phyloP scores from a whole-genome alignment of 2,888 invertebrate species.

The Drosophila putrida region DNA sequence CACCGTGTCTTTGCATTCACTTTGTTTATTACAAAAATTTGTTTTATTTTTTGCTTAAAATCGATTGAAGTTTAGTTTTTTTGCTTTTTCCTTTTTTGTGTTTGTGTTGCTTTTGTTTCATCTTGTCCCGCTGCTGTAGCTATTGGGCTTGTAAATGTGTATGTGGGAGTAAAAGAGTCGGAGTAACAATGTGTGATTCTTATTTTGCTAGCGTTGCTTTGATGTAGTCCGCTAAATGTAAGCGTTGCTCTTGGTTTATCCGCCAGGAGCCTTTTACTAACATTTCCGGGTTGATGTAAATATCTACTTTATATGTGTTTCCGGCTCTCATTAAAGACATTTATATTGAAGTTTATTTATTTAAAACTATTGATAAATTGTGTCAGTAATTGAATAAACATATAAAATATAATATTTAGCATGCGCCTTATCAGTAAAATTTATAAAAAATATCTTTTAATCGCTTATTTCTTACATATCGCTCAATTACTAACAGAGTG shows the following conservation, averaged over 20 bases:
- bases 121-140: slow-evolving; percentile 37
- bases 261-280: slow-evolving; percentile 8
- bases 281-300: slow-evolving; percentile 15
- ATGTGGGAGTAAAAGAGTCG: slow-evolving; percentile 19
- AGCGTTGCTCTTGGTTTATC: slow-evolving; percentile 22
- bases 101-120: slow-evolving; percentile 24
- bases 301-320: not conserved
- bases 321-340: not conserved
- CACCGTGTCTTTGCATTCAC: slow-evolving; percentile 49
- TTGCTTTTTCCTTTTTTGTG: not conserved
- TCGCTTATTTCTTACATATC: no score
- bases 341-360: not conserved
- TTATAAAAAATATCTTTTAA: no score
- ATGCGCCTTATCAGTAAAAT: no score
- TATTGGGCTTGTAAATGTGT: slow-evolving; percentile 34
- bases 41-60: slow-evolving; percentile 68
- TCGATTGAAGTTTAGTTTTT: slow-evolving; percentile 70
- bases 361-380: not conserved
- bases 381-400: not conserved
- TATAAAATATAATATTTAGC: not conserved
- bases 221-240: slow-evolving; percentile 53
- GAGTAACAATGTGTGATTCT: not conserved
- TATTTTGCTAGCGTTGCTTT: slow-evolving; percentile 49
- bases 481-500: no score
- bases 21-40: slow-evolving; percentile 61